Percentiles rank a stretch among this genome's conserved stretches.
Conservation (phyloP, 2,113 vertebrate genomes). For the Brachypteracias leptosomus region DNA sequence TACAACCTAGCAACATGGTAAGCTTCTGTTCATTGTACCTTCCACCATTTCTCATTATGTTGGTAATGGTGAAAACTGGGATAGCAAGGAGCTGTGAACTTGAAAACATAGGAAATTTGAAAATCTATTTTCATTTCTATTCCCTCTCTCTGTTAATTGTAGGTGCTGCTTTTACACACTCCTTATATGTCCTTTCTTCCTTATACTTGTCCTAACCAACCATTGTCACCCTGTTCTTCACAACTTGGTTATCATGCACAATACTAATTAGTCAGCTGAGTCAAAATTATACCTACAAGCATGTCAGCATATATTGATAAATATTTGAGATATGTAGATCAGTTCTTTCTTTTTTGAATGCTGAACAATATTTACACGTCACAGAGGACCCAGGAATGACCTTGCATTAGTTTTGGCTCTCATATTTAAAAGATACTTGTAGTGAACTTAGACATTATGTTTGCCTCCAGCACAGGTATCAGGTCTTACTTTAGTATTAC, state of each 20-base stretch:
- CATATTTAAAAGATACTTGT: neutral
- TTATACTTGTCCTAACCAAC: neutral
- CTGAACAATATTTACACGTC: neutral
- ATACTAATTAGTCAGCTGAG: neutral
- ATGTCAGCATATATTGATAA: neutral
- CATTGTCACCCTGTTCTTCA: neutral
- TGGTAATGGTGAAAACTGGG: neutral
- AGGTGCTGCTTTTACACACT: neutral
- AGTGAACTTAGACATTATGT: neutral
- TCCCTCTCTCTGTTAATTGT: neutral
- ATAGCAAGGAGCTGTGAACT: neutral
- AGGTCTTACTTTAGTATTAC: neutral
- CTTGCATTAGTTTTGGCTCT: neutral
- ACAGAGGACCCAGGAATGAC: neutral
- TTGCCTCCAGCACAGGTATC: neutral
- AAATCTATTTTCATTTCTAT: neutral
- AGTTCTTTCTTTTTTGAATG: neutral
- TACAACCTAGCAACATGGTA: neutral
- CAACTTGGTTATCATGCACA: neutral
- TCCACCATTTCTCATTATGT: neutral
- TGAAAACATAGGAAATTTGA: neutral
- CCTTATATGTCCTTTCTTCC: neutral
- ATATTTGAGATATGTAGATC: neutral
- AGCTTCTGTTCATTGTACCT: neutral
- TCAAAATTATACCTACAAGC: neutral